Base-by-base conservation (phyloP, 2,888 invertebrate species). In the Kuschelorhynchus macadamiae region DNA sequence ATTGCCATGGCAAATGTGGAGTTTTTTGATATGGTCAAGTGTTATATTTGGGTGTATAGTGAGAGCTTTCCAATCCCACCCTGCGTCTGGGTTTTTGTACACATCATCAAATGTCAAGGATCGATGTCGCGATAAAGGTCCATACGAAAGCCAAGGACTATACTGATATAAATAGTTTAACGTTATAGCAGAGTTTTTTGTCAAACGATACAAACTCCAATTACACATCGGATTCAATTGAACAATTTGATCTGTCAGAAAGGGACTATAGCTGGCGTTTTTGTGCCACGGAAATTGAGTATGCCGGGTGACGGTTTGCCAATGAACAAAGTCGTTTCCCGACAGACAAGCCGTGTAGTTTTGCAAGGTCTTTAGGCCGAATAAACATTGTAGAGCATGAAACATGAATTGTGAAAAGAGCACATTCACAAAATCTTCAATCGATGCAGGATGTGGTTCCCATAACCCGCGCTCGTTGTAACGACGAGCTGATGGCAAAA, bases 31-130 rank as follows among this genome's bases (percentile, higher is more conserved):
- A 36, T 36, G 36, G 3, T 4, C 36, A 36, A 11, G 5, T 36
- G 36, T 36, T 7, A 36, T 36, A 36, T 36, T 36, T 36, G 36
- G 36, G 11, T 36, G 36, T 36, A 36, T 11, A 36, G 36, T 36
- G 36, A 36, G 36, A 36, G 12, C 36, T 36, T 11, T 4, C 36
- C 36, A 36, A 11, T 36, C 36, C 36, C 36, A 36, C 36, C 3
- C 11, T 11, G 36, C 36, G 36, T 4, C 36, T 36, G 36, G 36
- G 11, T 36, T 4, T 7, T 36, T 36, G 11, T 12, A 36, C 36
- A 36, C 36, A 11, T 36, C 36, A 7, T 4, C 36, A 36, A 36
- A 36, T 4, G 36, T 36, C 11, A 36, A 7, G 3, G 36, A 36
- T 2, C 11, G 3, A 11, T 36, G 36, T 36, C 36, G 36, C 36